phyloP scores from a whole-genome alignment of 1,140 invertebrate species.

The Antheraea pernyi region DNA sequence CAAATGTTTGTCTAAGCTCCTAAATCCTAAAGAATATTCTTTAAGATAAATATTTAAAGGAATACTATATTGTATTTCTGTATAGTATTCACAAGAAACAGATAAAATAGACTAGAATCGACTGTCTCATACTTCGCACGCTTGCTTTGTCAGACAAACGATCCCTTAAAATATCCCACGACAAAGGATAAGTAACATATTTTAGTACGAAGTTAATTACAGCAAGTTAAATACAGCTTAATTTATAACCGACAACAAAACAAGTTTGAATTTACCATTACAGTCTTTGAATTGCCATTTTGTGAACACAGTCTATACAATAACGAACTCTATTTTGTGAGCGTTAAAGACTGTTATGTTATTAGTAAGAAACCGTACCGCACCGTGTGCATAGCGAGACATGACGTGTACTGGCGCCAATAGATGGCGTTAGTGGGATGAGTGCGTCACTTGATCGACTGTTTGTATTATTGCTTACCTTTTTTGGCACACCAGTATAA shows the following conservation, averaged over 20 bases:
- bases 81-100: no score
- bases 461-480: conserved; percentile 29
- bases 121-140: no score
- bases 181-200: conserved; percentile 11
- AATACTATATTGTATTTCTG: no score
- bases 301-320: not conserved
- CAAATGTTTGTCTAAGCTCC: no score
- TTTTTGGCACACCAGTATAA: conserved; percentile 6
- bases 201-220: conserved; percentile 4
- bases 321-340: not conserved
- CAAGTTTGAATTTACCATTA: not conserved
- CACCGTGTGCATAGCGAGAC: not conserved
- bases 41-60: no score
- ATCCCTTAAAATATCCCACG: not conserved
- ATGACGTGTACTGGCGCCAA: conserved; percentile 34
- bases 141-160: not conserved
- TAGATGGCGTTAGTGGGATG: conserved; percentile 39
- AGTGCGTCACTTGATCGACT: conserved; percentile 39
- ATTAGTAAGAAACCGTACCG: not conserved
- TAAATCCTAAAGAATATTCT: no score
- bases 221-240: conserved; percentile 6
- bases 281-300: not conserved
- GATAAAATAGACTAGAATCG: no score
- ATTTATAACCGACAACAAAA: conserved; percentile 4
- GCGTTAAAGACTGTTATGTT: not conserved